Evolutionary conservation across 1,140 invertebrate genomes (phyloP), one percentile per base, ranked within the genome.

Genomic region (Andrena cerasifolii): DNA sequence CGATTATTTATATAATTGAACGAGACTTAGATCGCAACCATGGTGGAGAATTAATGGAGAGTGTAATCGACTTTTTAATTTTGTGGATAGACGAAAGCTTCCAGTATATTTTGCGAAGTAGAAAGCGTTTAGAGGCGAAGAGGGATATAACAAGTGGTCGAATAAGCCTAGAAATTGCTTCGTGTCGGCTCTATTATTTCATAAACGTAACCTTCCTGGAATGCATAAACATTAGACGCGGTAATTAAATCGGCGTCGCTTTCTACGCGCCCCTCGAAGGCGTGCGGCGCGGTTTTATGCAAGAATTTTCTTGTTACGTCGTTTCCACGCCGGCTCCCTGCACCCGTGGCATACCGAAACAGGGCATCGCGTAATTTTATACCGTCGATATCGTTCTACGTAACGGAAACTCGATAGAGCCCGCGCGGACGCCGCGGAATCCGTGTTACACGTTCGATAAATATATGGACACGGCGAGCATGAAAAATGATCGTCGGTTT

Each of bases 281-380:
- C 43, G 73, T 68, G 63, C 43, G 33, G 7, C 62, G 28, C 26
- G 63, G 21, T 47, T 76, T 76, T 68, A 76, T 76, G 63, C 73
- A 68, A 76, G 73, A 68, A 76, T 76, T 76, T 68, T 76, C 73
- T 68, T n/a, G 40, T 47, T 74, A 36, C 24, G 51, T 76, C 65
- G 73, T 18, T 68, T 68, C 40, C n/a, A 47, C 63, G 33, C 63
- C 53, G 40, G 63, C 58, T 75, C n/a, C n/a, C 40, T 68, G 24
- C 31, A 51, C 47, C 36, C 73, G 33, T 33, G 36, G 49, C 24
- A 53, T 24, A 36, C 63, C 73, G 28, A 76, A 68, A 76, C 43
- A 76, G 56, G 63, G 26, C 53, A 45, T 68, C 53, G 47, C 40
- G 73, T 68, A 76, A 76, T 76, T 68, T 47, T 68, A 76, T 56